These are phyloP conservation scores for Poecile atricapillus DNA, from an alignment of 2,113 vertebrate genomes.

Conservation along the genomic window DNA sequence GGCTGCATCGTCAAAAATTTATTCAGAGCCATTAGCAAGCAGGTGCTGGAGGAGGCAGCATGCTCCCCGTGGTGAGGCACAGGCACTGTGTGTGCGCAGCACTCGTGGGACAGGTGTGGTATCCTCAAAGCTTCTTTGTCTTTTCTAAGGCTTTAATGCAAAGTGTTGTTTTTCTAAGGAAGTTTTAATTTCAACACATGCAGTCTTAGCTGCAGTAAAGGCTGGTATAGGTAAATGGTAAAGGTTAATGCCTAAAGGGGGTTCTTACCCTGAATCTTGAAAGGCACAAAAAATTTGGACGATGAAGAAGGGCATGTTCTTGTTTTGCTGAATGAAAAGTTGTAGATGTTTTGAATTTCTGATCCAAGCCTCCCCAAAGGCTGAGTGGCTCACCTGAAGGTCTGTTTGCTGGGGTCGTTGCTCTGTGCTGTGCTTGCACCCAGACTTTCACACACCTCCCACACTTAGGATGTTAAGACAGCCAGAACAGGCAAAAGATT, in stretches of 20 bases:
- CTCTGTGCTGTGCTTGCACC: not conserved
- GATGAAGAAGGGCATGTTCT: not conserved
- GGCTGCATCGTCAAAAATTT: not conserved
- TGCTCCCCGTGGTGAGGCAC: not conserved
- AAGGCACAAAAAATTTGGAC: not conserved
- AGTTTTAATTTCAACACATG: not conserved
- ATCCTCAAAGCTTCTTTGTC: not conserved
- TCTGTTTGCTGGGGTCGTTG: not conserved
- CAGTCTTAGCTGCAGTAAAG: not conserved
- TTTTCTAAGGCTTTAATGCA: not conserved
- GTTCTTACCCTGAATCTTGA: not conserved
- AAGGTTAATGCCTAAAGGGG: not conserved
- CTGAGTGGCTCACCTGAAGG: rapidly evolving
- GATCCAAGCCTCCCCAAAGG: not conserved
- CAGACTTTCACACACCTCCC: not conserved
- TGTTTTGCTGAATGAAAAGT: not conserved
- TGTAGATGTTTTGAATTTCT: not conserved
- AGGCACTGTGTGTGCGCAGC: not conserved
- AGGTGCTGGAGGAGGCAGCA: not conserved
- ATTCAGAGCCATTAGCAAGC: not conserved
- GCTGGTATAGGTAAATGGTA: not conserved
- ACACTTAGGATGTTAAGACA: not conserved
- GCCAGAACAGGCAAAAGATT: not conserved
- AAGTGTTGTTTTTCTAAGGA: not conserved
- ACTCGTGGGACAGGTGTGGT: rapidly evolving